Percentiles rank a stretch among this genome's conserved stretches.
These are phyloP conservation scores for Melanostigma gelatinosum DNA, from an alignment of 2,113 vertebrate genomes.

Conservation along the genomic window DNA sequence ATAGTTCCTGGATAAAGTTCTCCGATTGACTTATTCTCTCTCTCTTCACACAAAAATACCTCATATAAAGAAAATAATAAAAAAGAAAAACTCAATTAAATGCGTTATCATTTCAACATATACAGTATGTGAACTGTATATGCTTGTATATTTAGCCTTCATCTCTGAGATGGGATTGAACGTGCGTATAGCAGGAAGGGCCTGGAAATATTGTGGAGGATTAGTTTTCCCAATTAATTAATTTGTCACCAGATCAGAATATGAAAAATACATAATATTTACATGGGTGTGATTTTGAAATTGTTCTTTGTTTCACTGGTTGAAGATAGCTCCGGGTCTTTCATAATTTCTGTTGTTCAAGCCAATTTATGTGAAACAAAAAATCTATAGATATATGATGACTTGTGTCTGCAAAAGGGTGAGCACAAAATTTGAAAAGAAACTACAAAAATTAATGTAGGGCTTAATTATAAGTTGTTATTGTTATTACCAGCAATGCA, in stretches of 20 bases:
- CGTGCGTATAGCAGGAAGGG: neutral
- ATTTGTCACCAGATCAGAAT: neutral
- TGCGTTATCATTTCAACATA: neutral
- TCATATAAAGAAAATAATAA: neutral
- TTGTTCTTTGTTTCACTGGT: neutral
- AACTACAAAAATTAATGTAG: neutral
- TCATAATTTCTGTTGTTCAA: neutral
- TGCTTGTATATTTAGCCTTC: neutral
- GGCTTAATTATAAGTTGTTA: neutral
- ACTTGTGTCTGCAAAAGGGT: neutral
- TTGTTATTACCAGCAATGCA: neutral
- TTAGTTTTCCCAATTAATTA: neutral
- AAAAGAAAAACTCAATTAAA: neutral
- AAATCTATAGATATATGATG: neutral
- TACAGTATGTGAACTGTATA: neutral
- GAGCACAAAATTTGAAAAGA: neutral
- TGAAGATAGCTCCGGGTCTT: neutral
- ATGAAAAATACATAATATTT: neutral
- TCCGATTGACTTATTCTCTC: slow-evolving; percentile 12
- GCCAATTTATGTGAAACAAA: neutral
- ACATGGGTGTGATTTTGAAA: neutral
- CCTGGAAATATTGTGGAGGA: neutral
- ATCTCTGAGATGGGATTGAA: neutral
- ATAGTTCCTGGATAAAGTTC: slow-evolving; percentile 56
- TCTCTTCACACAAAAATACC: neutral